Conservation (phyloP, 2,888 invertebrate species). For the Drosophila kambysellisi region DNA sequence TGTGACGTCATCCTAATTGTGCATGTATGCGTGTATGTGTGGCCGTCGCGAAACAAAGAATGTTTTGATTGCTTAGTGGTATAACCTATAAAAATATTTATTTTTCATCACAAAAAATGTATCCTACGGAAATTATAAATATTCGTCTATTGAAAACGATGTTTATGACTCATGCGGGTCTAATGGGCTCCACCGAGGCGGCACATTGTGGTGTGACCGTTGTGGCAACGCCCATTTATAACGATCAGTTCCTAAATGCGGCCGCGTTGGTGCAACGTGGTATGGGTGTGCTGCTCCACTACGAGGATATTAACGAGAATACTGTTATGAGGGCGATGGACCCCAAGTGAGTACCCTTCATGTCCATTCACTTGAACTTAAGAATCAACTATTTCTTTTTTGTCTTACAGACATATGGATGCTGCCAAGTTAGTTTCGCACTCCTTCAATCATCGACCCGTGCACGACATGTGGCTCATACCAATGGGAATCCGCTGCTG, state of each 20-base stretch:
- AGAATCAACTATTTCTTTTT: background rate
- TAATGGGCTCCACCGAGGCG: slow-evolving; percentile 89
- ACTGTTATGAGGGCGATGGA: slow-evolving; percentile 85
- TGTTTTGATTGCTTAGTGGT: no score
- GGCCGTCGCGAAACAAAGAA: no score
- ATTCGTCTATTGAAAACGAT: slow-evolving; percentile 74
- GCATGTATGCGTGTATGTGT: no score
- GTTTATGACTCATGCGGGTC: slow-evolving; percentile 91
- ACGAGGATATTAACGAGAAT: slow-evolving; percentile 86
- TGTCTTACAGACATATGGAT: slow-evolving; percentile 68
- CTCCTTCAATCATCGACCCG: slow-evolving; percentile 87
- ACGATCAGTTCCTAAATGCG: slow-evolving; percentile 88
- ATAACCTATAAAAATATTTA: no score
- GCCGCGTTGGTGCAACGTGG: slow-evolving; percentile 86
- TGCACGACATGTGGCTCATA: slow-evolving; percentile 88
- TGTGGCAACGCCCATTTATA: slow-evolving; percentile 89
- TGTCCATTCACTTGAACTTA: background rate
- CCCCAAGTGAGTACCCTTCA: slow-evolving; percentile 83
- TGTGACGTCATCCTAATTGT: no score
- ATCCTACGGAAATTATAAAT: background rate
- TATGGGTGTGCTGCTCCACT: slow-evolving; percentile 86
- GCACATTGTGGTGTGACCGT: slow-evolving; percentile 89
- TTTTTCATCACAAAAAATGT: no score
- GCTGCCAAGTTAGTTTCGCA: slow-evolving; percentile 86
- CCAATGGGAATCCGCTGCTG: slow-evolving; percentile 87